phyloP scores from a whole-genome alignment of 1,140 invertebrate species.

The Ruditapes philippinarum region DNA sequence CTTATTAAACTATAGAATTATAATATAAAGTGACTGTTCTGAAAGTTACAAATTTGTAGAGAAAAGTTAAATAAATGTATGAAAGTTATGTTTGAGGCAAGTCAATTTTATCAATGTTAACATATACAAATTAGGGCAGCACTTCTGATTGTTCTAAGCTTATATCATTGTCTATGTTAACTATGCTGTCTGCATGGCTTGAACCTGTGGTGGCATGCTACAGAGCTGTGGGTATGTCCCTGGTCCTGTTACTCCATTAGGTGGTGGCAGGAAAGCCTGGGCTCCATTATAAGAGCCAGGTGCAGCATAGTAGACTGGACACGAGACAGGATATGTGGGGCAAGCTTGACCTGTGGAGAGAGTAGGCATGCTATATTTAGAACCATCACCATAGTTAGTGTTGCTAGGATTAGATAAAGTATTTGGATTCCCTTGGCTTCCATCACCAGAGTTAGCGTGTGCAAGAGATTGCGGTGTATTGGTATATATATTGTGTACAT shows the following conservation, averaged over 20 bases:
- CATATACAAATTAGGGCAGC: not conserved
- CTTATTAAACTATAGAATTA: no score
- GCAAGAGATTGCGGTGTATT: not conserved
- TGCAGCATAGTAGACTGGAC: conserved; percentile 11
- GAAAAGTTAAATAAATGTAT: no score
- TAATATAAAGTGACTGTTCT: no score
- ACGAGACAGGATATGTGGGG: conserved; percentile 14
- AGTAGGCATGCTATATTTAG: conserved; percentile 66
- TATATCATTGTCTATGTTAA: not conserved
- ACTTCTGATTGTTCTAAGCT: not conserved
- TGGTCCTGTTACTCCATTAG: not conserved
- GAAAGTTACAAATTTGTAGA: no score
- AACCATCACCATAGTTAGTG: conserved; percentile 49
- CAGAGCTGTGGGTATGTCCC: conserved; percentile 11
- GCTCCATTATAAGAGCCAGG: not conserved
- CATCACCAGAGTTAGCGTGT: conserved; percentile 33
- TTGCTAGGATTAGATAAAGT: conserved; percentile 44
- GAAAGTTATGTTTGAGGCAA: conserved; percentile 21
- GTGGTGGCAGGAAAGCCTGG: not conserved
- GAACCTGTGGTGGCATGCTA: conserved; percentile 30
- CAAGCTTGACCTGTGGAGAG: conserved; percentile 54
- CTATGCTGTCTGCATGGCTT: conserved; percentile 33
- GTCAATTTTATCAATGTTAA: conserved; percentile 1
- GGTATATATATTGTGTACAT: not conserved
- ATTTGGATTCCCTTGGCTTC: conserved; percentile 1